Evolutionary conservation across 2,113 vertebrate genomes (phyloP), one percentile per base, ranked within the genome.

Genomic region (Microcebus tavaratra): DNA sequence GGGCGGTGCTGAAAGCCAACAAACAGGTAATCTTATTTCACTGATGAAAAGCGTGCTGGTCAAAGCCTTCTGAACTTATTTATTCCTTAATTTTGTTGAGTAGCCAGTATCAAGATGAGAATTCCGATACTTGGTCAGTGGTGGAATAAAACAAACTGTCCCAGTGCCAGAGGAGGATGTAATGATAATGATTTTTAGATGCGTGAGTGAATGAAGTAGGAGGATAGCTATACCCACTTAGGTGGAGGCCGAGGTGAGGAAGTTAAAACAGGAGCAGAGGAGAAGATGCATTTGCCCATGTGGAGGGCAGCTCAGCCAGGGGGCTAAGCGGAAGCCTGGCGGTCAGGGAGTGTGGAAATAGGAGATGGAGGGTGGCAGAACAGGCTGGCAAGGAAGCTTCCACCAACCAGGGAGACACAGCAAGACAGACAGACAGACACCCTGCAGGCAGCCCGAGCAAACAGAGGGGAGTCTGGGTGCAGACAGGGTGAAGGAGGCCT

Each of bases 1-100:
- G 99, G 93, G 99, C 99, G 0, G 99, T 99, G 97, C 98, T 99
- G 97, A 99, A 99, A 97, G 99, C 99, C 97, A 99, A 99, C 97
- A 99, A 99, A 96, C 99, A 99, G 99, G 99, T 99, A 97, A 98
- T 83, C 84, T 82, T n/a, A 34, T 67, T 67, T 73, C 82, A 14
- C 29, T 9, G 53, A 65, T 31, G 31, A 4, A 72, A 50, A 50
- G 0, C 0, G 39, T 18, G 63, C n/a, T 3, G 42, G 31, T 76
- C 42, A n/a, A 34, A 79, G 0, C 86, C 96, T 96, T 34, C 50
- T 45, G 25, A 8, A 57, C 63, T 75, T 25, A 0, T 80, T 94
- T 84, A 68, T 7, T 53, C 31, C 29, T 45, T 39, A 17, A n/a
- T 68, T 68, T 36, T 68, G 15, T 48, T 68, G 21, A 81, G 67